These are phyloP conservation scores for Drosophila mauritiana DNA, from an alignment of 1,140 invertebrate genomes.

Conservation along the genomic window DNA sequence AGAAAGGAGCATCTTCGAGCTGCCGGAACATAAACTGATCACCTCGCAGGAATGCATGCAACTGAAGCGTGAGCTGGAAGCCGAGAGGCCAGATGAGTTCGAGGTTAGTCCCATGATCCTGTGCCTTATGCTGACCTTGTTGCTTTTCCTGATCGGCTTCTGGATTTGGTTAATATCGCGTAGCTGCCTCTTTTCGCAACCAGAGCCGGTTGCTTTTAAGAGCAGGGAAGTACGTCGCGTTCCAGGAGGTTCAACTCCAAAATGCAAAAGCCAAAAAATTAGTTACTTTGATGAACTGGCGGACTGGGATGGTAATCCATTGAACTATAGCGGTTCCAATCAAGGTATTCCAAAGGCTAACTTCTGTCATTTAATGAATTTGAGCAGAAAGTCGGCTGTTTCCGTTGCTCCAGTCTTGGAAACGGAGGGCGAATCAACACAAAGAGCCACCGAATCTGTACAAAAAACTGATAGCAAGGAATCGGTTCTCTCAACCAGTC, in stretches of 20 bases:
- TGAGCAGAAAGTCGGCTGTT: too few relatives aligned
- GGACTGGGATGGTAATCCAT: background rate
- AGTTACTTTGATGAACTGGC: background rate
- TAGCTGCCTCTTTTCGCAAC: slow-evolving; percentile 18
- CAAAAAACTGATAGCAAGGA: background rate
- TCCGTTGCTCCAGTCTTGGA: background rate
- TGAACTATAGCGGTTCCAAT: background rate
- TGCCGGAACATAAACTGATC: slow-evolving; percentile 4
- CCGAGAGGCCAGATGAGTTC: background rate
- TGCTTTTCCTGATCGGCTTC: slow-evolving; percentile 36
- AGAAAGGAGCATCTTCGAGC: background rate
- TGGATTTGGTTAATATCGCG: slow-evolving; percentile 42
- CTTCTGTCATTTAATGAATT: background rate
- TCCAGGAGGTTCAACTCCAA: background rate
- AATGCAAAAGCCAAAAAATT: too few relatives aligned
- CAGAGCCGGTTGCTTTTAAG: too few relatives aligned
- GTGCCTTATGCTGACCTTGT: slow-evolving; percentile 25
- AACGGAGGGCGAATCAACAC: background rate
- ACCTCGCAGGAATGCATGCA: slow-evolving; percentile 23
- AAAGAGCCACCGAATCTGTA: background rate
- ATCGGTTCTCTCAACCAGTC: background rate
- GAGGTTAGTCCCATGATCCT: slow-evolving; percentile 20
- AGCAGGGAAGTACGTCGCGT: background rate
- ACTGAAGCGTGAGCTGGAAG: slow-evolving; percentile 30
- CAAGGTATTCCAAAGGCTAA: background rate